phyloP scores from a whole-genome alignment of 2,888 invertebrate species.

The Meiosimyza decipiens region DNA sequence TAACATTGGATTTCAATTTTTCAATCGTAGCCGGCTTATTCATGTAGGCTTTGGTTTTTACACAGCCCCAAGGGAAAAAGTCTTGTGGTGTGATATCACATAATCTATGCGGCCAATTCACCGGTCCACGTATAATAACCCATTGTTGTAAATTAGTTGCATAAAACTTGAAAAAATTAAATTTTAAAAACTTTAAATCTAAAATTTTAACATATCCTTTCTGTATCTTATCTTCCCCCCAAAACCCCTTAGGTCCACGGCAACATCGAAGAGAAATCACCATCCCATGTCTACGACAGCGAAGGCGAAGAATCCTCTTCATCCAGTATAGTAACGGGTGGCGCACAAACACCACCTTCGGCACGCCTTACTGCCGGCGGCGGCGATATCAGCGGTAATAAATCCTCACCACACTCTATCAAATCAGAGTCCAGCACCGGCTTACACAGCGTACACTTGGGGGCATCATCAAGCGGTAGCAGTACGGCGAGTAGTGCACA shows the following conservation, averaged over 20 bases:
- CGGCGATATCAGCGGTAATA: slow-evolving; percentile 49
- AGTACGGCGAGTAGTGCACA: slow-evolving; percentile 58
- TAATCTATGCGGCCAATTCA: too few relatives aligned
- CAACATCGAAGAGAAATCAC: slow-evolving; percentile 74
- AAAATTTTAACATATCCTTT: too few relatives aligned
- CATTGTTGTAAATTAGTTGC: neutral
- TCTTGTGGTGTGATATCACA: too few relatives aligned
- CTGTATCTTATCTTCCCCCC: slow-evolving; percentile 4
- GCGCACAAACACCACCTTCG: slow-evolving; percentile 66
- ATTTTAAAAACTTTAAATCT: neutral
- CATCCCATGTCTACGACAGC: slow-evolving; percentile 82
- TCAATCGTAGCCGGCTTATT: too few relatives aligned
- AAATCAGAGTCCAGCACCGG: slow-evolving; percentile 62
- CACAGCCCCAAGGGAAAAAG: too few relatives aligned
- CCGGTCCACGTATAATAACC: too few relatives aligned
- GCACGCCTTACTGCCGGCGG: slow-evolving; percentile 50
- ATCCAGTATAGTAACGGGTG: slow-evolving; percentile 71
- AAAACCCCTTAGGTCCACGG: slow-evolving; percentile 73
- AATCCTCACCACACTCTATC: slow-evolving; percentile 65
- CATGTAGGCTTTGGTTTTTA: too few relatives aligned
- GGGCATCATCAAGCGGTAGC: slow-evolving; percentile 60
- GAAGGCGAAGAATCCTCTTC: slow-evolving; percentile 90
- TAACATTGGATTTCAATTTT: too few relatives aligned
- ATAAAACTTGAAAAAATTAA: neutral
- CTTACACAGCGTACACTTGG: slow-evolving; percentile 56